Base-by-base conservation (phyloP, 2,797 vertebrate genomes). In the Leucoraja ocellata region DNA sequence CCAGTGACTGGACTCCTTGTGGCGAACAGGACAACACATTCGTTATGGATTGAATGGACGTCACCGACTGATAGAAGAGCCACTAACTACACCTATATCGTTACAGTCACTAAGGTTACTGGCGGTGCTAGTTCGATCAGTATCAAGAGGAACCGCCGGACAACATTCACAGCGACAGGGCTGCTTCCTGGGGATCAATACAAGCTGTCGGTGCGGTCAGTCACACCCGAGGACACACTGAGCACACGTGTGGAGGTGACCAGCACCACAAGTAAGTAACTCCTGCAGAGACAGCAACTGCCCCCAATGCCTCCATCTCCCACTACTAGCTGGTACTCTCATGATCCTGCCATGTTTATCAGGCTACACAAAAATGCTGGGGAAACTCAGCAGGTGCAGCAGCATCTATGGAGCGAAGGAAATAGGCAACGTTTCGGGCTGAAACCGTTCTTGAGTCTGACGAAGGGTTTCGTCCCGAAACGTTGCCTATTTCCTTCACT, bases 91-190 rank as follows among this genome's bases (percentile, higher is more conserved):
- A 71, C 14, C 0, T 90, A 90, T 32, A 71, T 8, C 1, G 36
- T 88, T 36, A 63, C 28, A 36, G 86, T 90, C 86, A 90, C 63
- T 7, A 23, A 7, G 39, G 14, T 1, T 1, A 68, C 28, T 36
- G 61, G 13, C 13, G 4, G 2, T 36, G 11, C 0, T n/a, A 32
- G 0, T 36, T 2, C 0, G 32, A 32, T 0, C 32, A 32, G 0
- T 32, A 32, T 32, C 32, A 32, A 32, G 32, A 32, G 32, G 32
- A 0, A 32, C 32, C 0, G 32, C 32, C 0, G 32, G 32, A 23
- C 8, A 1, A 1, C 0, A 4, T 73, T 71, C 36, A 23, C 10
- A 23, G 88, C 13, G 36, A 21, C 21, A 39, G 88, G 2, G n/a
- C 88, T 91, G 88, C 9, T 14, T 0, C 88, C 88, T 25, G 88